phyloP scores from a whole-genome alignment of 2,797 vertebrate genomes.

The Esox masquinongy region DNA sequence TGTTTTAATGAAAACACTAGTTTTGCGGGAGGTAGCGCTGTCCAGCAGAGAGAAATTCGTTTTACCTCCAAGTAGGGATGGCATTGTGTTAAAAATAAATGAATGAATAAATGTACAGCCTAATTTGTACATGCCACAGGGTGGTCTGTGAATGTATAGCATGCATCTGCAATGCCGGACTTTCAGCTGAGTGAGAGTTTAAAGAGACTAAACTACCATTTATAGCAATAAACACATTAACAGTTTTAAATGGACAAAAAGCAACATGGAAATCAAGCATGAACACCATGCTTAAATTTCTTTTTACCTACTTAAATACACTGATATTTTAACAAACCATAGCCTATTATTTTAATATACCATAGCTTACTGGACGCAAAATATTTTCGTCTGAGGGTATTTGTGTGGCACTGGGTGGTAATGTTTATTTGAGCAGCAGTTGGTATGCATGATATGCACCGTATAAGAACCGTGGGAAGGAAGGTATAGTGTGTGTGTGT shows the following conservation, averaged over 20 bases:
- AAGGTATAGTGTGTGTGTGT: not conserved
- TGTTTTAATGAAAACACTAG: not conserved
- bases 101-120: too few species aligned
- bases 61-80: too few species aligned
- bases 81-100: too few species aligned
- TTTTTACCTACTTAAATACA: constrained; percentile 43
- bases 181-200: constrained; percentile 22
- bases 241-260: constrained; percentile 28
- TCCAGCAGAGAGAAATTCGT: too few species aligned
- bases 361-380: constrained; percentile 31
- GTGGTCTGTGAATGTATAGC: too few species aligned
- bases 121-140: too few species aligned
- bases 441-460: constrained; percentile 37
- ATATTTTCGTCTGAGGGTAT: constrained; percentile 40
- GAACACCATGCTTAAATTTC: constrained; percentile 25
- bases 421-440: constrained; percentile 60
- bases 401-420: constrained; percentile 53
- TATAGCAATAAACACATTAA: not conserved
- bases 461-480: constrained; percentile 42
- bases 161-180: not conserved
- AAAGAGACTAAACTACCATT: not conserved
- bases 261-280: constrained; percentile 21
- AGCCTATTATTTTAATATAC: constrained; percentile 28
- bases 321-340: not conserved
- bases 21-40: too few species aligned